These are phyloP conservation scores for Podarcis siculus DNA, from an alignment of 2,797 vertebrate species.

Conservation along the genomic window DNA sequence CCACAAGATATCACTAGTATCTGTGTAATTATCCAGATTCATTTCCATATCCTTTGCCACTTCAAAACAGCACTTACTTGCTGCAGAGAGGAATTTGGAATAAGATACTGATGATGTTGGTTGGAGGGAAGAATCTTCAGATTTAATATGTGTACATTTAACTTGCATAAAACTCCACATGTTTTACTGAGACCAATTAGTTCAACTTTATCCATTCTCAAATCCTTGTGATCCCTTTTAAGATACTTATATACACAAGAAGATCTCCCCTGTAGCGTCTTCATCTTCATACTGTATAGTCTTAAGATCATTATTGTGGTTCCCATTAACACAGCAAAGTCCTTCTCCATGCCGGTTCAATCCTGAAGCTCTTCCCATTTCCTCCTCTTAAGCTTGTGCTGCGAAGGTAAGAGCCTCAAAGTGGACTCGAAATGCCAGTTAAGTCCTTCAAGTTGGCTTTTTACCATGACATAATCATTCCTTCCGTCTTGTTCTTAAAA, in stretches of 20 bases:
- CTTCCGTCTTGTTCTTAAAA: not conserved
- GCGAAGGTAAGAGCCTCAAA: conserved; percentile 7
- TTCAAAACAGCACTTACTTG: conserved; percentile 26
- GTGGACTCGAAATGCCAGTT: conserved; percentile 24
- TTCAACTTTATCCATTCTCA: conserved; percentile 61
- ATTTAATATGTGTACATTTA: conserved; percentile 48
- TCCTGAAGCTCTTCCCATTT: conserved; percentile 20
- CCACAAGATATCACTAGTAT: conserved; percentile 27
- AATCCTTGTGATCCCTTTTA: conserved; percentile 72
- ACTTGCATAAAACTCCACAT: conserved; percentile 45
- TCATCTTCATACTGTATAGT: conserved; percentile 55
- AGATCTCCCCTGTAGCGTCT: conserved; percentile 69
- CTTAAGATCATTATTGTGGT: conserved; percentile 53
- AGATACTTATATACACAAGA: conserved; percentile 67
- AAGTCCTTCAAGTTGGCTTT: conserved; percentile 49
- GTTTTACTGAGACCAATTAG: conserved; percentile 57
- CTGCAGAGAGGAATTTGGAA: not conserved
- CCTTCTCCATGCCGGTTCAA: conserved; percentile 39
- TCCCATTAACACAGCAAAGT: conserved; percentile 61
- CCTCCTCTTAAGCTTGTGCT: conserved; percentile 14
- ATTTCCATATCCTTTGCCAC: conserved; percentile 43
- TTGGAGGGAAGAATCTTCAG: not conserved
- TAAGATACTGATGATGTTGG: not conserved
- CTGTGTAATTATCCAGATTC: conserved; percentile 30
- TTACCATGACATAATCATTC: not conserved